Conservation (phyloP, 1,140 invertebrate genomes). For the Drosophila gunungcola region DNA sequence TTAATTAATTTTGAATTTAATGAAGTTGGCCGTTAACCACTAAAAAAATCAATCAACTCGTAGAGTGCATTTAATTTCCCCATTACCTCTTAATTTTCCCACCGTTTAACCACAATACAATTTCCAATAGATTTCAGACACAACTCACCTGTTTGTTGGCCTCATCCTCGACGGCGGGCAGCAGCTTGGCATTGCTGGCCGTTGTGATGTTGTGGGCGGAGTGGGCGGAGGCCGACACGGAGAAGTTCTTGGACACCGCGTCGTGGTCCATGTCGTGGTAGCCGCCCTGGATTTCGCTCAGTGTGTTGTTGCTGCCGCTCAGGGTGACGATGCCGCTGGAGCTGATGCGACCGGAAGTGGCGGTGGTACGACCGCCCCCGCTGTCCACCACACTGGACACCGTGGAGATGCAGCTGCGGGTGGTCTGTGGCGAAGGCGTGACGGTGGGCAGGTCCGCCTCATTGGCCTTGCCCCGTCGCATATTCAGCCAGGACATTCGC, state of each 20-base stretch:
- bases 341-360: constrained; percentile 78
- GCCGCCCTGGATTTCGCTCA: constrained; percentile 74
- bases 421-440: constrained; percentile 80
- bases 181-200: constrained; percentile 76
- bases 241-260: constrained; percentile 70
- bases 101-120: constrained; percentile 4
- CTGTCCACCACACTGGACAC: constrained; percentile 75
- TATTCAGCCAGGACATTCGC: constrained; percentile 80
- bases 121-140: neutral
- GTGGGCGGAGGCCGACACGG: constrained; percentile 56
- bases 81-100: constrained; percentile 9
- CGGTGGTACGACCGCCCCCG: constrained; percentile 76
- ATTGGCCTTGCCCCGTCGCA: constrained; percentile 70
- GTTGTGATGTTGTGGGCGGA: constrained; percentile 76
- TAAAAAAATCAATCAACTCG: constrained; percentile 11
- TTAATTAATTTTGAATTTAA: too few species aligned
- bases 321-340: constrained; percentile 79
- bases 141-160: constrained; percentile 78
- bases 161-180: constrained; percentile 73
- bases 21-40: neutral
- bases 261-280: constrained; percentile 67
- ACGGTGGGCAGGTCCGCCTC: constrained; percentile 51
- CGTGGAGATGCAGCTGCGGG: constrained; percentile 80
- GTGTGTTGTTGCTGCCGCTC: constrained; percentile 79
- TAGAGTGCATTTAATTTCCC: constrained; percentile 7